phyloP scores from a whole-genome alignment of 2,113 vertebrate species.

The Steatornis caripensis region DNA sequence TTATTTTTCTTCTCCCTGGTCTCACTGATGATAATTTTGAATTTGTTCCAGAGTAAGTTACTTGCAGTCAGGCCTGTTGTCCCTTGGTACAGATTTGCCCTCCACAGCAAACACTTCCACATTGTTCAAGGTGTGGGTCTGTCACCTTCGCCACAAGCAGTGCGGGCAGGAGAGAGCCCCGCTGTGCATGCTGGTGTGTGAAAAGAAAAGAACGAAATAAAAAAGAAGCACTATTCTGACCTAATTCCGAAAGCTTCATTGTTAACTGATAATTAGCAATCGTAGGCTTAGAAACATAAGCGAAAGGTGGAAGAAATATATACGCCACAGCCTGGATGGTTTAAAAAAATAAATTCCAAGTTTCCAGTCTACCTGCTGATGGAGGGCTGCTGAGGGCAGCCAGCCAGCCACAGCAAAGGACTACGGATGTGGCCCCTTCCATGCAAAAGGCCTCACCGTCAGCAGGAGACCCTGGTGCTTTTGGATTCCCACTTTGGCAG shows the following conservation, averaged over 20 bases:
- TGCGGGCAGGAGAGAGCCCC: not conserved
- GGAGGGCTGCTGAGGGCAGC: not conserved
- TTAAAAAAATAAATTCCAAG: not conserved
- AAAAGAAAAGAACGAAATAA: not conserved
- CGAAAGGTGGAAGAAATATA: not conserved
- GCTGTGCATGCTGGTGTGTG: not conserved
- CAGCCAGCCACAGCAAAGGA: not conserved
- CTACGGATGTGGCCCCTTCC: not conserved
- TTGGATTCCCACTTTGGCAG: not conserved
- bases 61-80: not conserved
- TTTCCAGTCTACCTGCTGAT: not conserved
- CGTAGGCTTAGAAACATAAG: not conserved
- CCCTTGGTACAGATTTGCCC: not conserved
- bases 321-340: too few relatives aligned
- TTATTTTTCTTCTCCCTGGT: not conserved
- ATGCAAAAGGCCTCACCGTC: not conserved
- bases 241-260: not conserved
- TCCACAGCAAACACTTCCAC: not conserved
- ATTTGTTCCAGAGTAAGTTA: not conserved
- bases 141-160: not conserved
- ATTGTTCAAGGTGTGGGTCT: not conserved
- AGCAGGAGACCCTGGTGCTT: not conserved
- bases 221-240: not conserved
- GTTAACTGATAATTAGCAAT: not conserved
- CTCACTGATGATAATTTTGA: not conserved